Base-by-base conservation (phyloP, 2,888 invertebrate genomes). In the Netelia virgata region DNA sequence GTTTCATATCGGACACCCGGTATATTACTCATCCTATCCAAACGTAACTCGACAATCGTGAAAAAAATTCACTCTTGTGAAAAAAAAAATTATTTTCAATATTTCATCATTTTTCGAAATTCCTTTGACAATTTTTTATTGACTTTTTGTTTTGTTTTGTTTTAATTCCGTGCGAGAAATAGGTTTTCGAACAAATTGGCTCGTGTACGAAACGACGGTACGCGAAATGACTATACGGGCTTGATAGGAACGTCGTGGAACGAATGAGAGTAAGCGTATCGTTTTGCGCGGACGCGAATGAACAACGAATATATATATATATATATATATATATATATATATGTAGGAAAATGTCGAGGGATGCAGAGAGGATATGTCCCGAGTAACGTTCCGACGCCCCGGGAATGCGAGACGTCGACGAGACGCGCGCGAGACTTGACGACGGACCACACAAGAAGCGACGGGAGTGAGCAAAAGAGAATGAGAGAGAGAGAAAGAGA, bases 331-430 rank as follows among this genome's bases (percentile, higher is more conserved):
- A 43, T 11, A 43, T 43, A 43, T 43, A 47, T 10, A 14, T 47
- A 14, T 10, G 47, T 55, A 75, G 63, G 63, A 66, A 68, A 53
- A 59, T 43, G 9, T 18, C 3, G 83, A 43, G 50, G 77, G 61
- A 20, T 23, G 61, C 74, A 74, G 75, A 70, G 70, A 80, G 81
- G n/a, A 47, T 63, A 75, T 20, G 68, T 23, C 53, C 74, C 64
- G 55, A 61, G 68, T 36, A 16, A 14, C n/a, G 89, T 87, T 91
- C 89, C 91, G 92, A 92, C 91, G 92, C 89, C 85, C 86, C 80
- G 87, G 90, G 91, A 91, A 91, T 92, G 92, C 91, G 90, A 72
- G 78, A 90, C 91, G 90, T 90, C 90, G 88, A 88, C 89, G 90
- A 77, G 81, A 76, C 80, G 63, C 73, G 70, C 78, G 70, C 78